These are phyloP conservation scores for Aporophyla nigra DNA, from an alignment of 2,888 invertebrate genomes.

Conservation along the genomic window DNA sequence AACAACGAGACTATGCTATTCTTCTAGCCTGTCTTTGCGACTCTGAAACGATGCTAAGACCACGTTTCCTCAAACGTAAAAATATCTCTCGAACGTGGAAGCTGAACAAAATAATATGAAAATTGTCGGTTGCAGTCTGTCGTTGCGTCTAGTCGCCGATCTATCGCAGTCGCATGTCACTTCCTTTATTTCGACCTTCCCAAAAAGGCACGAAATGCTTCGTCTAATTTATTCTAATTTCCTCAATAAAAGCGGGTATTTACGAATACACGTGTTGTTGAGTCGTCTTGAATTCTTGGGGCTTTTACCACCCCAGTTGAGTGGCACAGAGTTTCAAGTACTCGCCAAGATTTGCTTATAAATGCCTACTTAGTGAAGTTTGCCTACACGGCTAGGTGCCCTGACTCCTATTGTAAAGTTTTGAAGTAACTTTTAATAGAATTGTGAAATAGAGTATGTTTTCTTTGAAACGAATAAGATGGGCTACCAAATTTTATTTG, in stretches of 20 bases:
- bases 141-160: neutral
- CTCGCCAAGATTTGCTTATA: conserved; percentile 59
- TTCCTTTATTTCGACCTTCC: conserved; percentile 2
- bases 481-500: neutral
- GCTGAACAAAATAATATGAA: neutral
- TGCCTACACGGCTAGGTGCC: conserved; percentile 35
- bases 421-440: conserved; percentile 14
- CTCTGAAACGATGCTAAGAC: too few relatives aligned
- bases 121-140: neutral
- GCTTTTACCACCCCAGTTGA: conserved; percentile 29
- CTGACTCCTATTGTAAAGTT: conserved; percentile 44
- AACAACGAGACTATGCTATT: too few relatives aligned
- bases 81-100: too few relatives aligned
- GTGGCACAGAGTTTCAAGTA: conserved; percentile 24
- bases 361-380: conserved; percentile 58
- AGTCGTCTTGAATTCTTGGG: conserved; percentile 44
- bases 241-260: conserved; percentile 24
- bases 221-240: conserved; percentile 49
- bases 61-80: too few relatives aligned
- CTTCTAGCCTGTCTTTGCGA: too few relatives aligned
- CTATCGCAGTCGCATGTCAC: neutral
- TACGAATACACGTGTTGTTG: conserved; percentile 45
- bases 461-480: neutral
- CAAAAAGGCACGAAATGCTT: conserved; percentile 13
- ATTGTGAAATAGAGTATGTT: neutral